Evolutionary conservation across 2,797 vertebrate genomes (phyloP).

Genomic region (Carcharodon carcharias): DNA sequence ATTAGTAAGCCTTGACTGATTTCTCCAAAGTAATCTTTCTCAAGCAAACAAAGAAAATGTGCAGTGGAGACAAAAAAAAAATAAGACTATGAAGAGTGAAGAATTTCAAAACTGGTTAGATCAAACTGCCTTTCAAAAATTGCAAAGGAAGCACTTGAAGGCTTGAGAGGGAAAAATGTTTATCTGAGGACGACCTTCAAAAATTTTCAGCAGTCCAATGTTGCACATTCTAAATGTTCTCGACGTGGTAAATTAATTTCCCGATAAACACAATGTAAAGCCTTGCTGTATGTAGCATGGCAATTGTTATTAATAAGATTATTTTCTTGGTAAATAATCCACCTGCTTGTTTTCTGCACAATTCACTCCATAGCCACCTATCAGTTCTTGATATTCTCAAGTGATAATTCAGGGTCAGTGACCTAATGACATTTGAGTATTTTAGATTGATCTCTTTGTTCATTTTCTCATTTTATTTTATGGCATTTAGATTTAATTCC

Average conservation of each 20-base stretch:
- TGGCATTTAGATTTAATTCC: conserved; percentile 64
- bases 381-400: conserved; percentile 43
- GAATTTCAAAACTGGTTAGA: conserved; percentile 40
- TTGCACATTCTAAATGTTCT: conserved; percentile 58
- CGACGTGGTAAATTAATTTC: conserved; percentile 63
- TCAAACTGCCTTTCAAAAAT: conserved; percentile 50
- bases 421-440: conserved; percentile 62
- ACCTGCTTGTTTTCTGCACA: conserved; percentile 65
- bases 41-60: conserved; percentile 55
- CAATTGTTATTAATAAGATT: conserved; percentile 51
- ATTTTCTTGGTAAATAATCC: conserved; percentile 52
- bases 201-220: conserved; percentile 51
- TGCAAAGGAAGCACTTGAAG: conserved; percentile 50
- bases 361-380: conserved; percentile 59
- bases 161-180: conserved; percentile 58
- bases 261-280: conserved; percentile 55
- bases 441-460: conserved; percentile 55
- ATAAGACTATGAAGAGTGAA: conserved; percentile 39
- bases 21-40: conserved; percentile 48
- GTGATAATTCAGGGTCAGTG: conserved; percentile 47
- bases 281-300: conserved; percentile 60
- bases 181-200: conserved; percentile 52
- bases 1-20: conserved; percentile 70
- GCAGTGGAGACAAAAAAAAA: conserved; percentile 41
- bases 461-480: conserved; percentile 48